phyloP scores from a whole-genome alignment of 2,797 vertebrate species.

The Pangasius mekongensis region DNA sequence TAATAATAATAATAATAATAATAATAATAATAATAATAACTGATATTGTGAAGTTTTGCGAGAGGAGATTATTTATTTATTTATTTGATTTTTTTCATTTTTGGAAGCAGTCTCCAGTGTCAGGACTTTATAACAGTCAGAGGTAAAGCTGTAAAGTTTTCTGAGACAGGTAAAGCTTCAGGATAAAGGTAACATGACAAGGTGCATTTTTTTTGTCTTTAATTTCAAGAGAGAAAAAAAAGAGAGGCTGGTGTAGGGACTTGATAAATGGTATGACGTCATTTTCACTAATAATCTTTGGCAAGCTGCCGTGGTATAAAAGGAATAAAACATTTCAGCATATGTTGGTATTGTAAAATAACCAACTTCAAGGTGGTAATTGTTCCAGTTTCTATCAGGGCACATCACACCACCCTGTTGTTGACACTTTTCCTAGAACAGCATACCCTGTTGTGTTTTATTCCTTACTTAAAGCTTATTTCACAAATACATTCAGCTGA shows the following conservation, averaged over 20 bases:
- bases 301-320: neutral
- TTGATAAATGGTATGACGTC: neutral
- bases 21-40: neutral
- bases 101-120: neutral
- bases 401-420: neutral
- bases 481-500: neutral
- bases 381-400: neutral
- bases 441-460: neutral
- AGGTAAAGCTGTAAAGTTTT: neutral
- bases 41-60: neutral
- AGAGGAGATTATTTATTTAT: too few species aligned
- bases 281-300: neutral
- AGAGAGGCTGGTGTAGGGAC: neutral
- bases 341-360: neutral
- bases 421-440: neutral
- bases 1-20: too few species aligned
- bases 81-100: neutral
- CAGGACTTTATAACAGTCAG: neutral
- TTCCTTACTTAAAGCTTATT: neutral
- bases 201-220: neutral
- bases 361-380: neutral
- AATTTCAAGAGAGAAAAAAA: neutral
- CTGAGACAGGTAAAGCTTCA: neutral
- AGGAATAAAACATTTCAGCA: neutral
- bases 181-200: neutral